Evolutionary conservation across 2,113 vertebrate genomes (phyloP).

Genomic region (Hucho hucho): DNA sequence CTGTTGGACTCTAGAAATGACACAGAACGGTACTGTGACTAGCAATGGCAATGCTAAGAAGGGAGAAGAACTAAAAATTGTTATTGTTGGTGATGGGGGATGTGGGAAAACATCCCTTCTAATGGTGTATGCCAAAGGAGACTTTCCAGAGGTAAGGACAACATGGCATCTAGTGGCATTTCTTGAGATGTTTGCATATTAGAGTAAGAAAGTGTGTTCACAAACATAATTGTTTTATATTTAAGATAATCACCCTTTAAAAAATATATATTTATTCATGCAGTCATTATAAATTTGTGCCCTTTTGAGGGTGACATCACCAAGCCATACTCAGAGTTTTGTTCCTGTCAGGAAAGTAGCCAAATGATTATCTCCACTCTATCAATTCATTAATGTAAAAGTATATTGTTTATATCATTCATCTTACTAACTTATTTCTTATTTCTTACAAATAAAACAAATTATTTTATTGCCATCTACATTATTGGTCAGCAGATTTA

Average conservation of each 20-base stretch:
- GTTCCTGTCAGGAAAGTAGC: no score
- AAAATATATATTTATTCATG: not conserved
- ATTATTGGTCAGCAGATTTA: no score
- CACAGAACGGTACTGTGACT: constrained; percentile 52
- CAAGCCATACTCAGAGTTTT: no score
- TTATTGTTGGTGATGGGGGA: constrained; percentile 93
- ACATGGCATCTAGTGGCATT: no score
- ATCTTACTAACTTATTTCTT: no score
- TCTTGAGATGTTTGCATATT: not conserved
- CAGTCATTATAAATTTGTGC: no score
- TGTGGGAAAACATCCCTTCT: constrained; percentile 95
- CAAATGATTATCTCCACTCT: no score
- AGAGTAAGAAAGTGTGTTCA: not conserved
- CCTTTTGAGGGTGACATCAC: no score
- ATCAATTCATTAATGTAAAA: no score
- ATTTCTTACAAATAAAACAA: no score
- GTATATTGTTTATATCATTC: no score
- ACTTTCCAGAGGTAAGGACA: constrained; percentile 93
- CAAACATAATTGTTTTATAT: not conserved
- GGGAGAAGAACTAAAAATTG: constrained; percentile 81
- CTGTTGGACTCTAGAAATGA: constrained; percentile 55
- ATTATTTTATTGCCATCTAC: no score
- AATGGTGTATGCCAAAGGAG: constrained; percentile 90
- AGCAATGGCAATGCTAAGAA: constrained; percentile 36
- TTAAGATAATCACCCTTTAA: not conserved